Evolutionary conservation across 2,113 vertebrate species (phyloP).

Genomic region (Rhinolophus sinicus): DNA sequence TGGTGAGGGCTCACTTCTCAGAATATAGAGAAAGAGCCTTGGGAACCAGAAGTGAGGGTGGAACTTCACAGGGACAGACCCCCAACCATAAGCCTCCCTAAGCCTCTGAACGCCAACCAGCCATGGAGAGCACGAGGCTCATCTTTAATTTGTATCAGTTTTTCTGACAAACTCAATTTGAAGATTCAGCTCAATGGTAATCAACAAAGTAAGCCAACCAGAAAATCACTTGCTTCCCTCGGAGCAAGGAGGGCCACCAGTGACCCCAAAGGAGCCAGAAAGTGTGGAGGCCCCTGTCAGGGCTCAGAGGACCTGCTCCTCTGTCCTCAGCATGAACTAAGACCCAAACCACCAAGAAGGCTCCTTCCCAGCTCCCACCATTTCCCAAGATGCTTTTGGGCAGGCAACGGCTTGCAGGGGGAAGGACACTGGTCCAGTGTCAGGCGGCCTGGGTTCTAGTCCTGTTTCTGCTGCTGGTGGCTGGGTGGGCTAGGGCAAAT

Average conservation of each 20-base stretch:
- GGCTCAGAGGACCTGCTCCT: not conserved
- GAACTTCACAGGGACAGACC: not conserved
- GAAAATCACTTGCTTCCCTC: constrained; percentile 50
- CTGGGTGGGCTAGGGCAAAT: not conserved
- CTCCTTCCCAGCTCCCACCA: not conserved
- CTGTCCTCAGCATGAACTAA: not conserved
- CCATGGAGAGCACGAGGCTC: rapidly evolving
- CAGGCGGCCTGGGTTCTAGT: not conserved
- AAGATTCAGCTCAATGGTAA: constrained; percentile 42
- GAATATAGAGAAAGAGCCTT: not conserved
- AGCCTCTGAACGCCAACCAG: not conserved
- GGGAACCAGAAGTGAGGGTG: not conserved
- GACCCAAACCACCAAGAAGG: no score
- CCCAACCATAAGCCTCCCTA: not conserved
- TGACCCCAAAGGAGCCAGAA: not conserved
- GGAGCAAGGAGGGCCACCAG: not conserved
- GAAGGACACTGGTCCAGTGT: not conserved
- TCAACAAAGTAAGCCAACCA: constrained; percentile 48
- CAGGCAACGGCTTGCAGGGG: not conserved
- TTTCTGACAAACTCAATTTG: constrained; percentile 62
- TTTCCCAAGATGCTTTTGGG: not conserved
- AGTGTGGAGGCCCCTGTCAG: not conserved
- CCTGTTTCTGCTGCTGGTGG: not conserved
- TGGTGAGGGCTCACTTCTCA: not conserved
- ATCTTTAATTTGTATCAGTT: constrained; percentile 26